Evolutionary conservation across 2,888 invertebrate genomes (phyloP).

Genomic region (Xanthia togata): DNA sequence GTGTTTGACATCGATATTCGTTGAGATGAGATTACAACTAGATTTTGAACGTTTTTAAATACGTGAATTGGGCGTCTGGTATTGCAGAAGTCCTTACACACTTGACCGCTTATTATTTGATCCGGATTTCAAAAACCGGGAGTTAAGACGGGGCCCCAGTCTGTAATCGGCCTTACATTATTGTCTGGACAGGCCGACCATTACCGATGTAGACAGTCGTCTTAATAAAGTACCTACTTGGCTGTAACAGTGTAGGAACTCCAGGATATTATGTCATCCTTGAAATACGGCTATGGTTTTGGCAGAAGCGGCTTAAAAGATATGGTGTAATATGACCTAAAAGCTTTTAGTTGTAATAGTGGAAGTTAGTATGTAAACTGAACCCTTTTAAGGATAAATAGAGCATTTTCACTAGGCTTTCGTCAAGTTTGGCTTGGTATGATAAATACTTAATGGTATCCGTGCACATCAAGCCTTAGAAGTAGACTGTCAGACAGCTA

Average conservation of each 20-base stretch:
- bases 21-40: too few species aligned
- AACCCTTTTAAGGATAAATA: conserved; percentile 43
- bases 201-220: conserved; percentile 22
- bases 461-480: background rate
- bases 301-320: conserved; percentile 17
- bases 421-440: background rate
- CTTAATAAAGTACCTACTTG: conserved; percentile 32
- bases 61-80: too few species aligned
- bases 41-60: too few species aligned
- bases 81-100: too few species aligned
- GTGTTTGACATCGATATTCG: too few species aligned
- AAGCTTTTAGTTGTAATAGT: conserved; percentile 46
- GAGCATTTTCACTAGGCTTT: background rate
- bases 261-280: conserved; percentile 52
- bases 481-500: background rate
- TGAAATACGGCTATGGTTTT: conserved; percentile 43
- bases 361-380: conserved; percentile 37
- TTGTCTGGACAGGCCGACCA: conserved; percentile 12
- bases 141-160: background rate
- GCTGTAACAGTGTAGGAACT: conserved; percentile 29
- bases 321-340: conserved; percentile 21
- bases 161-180: conserved; percentile 27
- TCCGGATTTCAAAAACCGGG: background rate
- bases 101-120: too few species aligned
- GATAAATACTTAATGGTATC: background rate